Evolutionary conservation across 1,140 invertebrate genomes (phyloP).

Genomic region (Polypedilum pembai): DNA sequence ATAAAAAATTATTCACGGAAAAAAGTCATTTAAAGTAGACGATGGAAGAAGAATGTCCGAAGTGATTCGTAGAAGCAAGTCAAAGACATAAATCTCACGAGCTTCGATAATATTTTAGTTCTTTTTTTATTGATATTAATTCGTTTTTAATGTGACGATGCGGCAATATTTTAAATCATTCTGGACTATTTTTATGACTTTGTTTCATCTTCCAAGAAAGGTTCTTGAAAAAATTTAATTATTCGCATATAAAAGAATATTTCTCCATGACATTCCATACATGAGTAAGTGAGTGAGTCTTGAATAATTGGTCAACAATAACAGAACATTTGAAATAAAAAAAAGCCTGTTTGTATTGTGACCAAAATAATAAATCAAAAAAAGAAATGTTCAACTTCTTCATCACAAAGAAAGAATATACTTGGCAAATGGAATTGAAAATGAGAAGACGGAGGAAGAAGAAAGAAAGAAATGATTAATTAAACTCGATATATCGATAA

Average conservation of each 20-base stretch:
- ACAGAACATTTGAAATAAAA: not conserved
- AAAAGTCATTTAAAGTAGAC: conserved; percentile 27
- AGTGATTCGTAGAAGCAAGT: not conserved
- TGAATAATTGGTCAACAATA: conserved; percentile 18
- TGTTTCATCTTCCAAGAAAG: not conserved
- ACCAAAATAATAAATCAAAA: conserved; percentile 28
- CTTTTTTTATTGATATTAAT: conserved; percentile 11
- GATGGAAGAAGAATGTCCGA: conserved; percentile 22
- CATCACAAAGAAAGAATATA: not conserved
- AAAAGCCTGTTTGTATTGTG: conserved; percentile 14
- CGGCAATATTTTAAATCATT: not conserved
- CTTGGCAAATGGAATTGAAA: not conserved
- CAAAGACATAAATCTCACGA: not conserved
- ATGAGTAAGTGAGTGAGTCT: not conserved
- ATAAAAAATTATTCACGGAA: conserved; percentile 14
- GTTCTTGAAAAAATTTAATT: not conserved
- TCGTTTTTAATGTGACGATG: conserved; percentile 23
- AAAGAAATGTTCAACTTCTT: not conserved
- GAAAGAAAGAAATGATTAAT: conserved; percentile 26
- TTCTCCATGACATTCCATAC: not conserved
- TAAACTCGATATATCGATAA: conserved; percentile 27
- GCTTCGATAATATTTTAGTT: too few species aligned
- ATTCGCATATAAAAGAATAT: not conserved
- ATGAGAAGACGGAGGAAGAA: not conserved
- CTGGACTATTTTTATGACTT: not conserved